Conservation (phyloP, 2,113 vertebrate genomes). For the Pluvianellus socialis region DNA sequence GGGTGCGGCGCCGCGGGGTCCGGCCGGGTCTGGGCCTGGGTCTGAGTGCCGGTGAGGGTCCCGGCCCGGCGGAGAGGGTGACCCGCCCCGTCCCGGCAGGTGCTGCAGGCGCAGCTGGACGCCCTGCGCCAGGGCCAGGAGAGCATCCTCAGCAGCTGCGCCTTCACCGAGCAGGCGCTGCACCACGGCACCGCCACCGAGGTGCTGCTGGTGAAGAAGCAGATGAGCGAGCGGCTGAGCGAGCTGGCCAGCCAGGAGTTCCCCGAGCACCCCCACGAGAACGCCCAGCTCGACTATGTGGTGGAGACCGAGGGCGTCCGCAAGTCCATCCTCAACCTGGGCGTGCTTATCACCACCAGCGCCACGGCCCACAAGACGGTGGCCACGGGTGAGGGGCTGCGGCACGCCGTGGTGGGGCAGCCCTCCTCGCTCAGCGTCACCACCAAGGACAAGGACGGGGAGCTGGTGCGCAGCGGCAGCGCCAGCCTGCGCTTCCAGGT, state of each 20-base stretch:
- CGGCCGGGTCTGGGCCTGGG: too few species aligned
- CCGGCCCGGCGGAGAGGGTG: neutral
- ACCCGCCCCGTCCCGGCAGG: constrained; percentile 63
- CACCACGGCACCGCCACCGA: constrained; percentile 89
- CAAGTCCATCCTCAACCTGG: constrained; percentile 92
- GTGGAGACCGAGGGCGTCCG: constrained; percentile 91
- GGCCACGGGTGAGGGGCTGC: constrained; percentile 91
- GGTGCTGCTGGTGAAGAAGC: constrained; percentile 92
- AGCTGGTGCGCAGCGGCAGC: constrained; percentile 89
- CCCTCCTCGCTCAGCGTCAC: constrained; percentile 89
- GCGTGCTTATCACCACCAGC: constrained; percentile 88
- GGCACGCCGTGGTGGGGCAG: constrained; percentile 90
- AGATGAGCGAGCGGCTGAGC: constrained; percentile 91
- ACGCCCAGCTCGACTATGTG: constrained; percentile 88
- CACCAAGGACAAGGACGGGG: constrained; percentile 93
- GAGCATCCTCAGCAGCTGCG: constrained; percentile 93
- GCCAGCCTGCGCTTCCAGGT: constrained; percentile 85
- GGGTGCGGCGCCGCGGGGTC: neutral
- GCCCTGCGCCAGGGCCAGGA: constrained; percentile 90
- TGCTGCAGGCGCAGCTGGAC: constrained; percentile 89
- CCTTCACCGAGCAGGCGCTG: constrained; percentile 92
- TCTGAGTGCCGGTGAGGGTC: neutral
- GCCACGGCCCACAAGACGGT: constrained; percentile 91
- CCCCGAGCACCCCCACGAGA: constrained; percentile 89
- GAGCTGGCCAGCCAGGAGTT: constrained; percentile 85